phyloP scores from a whole-genome alignment of 2,888 invertebrate species.

The Tribolium freemani region DNA sequence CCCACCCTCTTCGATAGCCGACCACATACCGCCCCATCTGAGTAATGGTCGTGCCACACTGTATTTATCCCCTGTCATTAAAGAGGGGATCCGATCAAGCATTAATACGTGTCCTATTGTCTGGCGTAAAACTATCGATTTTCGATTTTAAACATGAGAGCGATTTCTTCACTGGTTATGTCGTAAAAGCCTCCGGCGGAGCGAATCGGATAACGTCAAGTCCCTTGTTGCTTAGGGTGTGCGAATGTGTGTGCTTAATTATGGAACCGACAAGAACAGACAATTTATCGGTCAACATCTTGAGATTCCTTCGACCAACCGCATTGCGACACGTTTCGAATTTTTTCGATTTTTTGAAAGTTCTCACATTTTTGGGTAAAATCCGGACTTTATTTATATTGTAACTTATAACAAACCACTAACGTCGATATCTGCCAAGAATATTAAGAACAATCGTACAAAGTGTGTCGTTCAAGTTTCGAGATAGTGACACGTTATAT shows the following conservation, averaged over 20 bases:
- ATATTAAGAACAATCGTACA: slow-evolving; percentile 57
- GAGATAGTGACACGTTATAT: slow-evolving; percentile 56
- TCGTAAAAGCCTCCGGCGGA: background rate
- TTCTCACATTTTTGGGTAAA: too few species aligned
- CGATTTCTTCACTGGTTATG: background rate
- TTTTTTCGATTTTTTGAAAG: too few species aligned
- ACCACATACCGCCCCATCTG: slow-evolving; percentile 48
- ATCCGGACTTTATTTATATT: too few species aligned
- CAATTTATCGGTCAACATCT: slow-evolving; percentile 54
- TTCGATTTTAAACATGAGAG: slow-evolving; percentile 30
- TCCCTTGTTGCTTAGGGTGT: slow-evolving; percentile 15
- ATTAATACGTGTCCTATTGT: slow-evolving; percentile 46
- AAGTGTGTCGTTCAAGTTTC: slow-evolving; percentile 51
- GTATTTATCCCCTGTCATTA: slow-evolving; percentile 47
- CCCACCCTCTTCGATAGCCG: slow-evolving; percentile 49
- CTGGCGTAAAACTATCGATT: slow-evolving; percentile 40
- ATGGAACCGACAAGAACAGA: slow-evolving; percentile 57
- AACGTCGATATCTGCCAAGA: slow-evolving; percentile 54
- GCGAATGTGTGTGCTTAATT: slow-evolving; percentile 57
- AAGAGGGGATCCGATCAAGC: slow-evolving; percentile 43
- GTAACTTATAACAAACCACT: slow-evolving; percentile 46
- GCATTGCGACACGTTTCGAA: too few species aligned
- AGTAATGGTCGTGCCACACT: slow-evolving; percentile 43
- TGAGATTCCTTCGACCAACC: background rate
- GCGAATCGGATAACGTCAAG: too few species aligned